phyloP scores from a whole-genome alignment of 2,113 vertebrate species.

The Lasiurus cinereus region DNA sequence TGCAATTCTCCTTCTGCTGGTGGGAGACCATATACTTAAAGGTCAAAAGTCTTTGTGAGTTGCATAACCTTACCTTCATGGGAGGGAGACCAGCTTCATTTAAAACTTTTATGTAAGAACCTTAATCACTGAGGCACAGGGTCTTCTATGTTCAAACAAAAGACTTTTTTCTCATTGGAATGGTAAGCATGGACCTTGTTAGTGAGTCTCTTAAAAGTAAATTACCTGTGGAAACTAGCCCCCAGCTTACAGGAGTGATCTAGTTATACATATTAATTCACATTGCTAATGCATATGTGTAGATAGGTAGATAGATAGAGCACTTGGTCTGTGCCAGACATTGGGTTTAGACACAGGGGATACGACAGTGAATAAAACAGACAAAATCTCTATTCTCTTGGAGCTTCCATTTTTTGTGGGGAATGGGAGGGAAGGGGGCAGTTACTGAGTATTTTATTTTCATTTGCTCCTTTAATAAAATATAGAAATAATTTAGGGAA shows the following conservation, averaged over 20 bases:
- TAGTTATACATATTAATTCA: not conserved
- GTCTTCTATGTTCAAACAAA: not conserved
- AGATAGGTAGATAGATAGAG: not conserved
- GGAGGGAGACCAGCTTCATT: not conserved
- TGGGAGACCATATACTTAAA: not conserved
- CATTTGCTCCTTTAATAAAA: not conserved
- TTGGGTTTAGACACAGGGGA: not conserved
- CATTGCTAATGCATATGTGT: not conserved
- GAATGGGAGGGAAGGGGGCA: not conserved
- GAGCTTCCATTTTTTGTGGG: not conserved
- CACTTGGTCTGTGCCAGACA: not conserved
- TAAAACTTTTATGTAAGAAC: not conserved
- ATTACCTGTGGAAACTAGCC: not conserved
- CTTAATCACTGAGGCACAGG: not conserved
- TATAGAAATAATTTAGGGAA: not conserved
- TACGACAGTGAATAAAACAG: not conserved
- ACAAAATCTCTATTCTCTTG: not conserved
- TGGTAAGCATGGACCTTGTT: not conserved
- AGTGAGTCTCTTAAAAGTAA: not conserved
- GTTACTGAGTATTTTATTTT: not conserved
- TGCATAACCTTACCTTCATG: not conserved
- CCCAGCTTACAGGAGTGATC: not conserved
- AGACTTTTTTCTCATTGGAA: constrained; percentile 14
- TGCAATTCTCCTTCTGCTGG: not conserved
- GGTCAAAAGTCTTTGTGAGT: not conserved